Percentiles rank a stretch among this genome's conserved stretches.
Conservation (phyloP, 2,888 invertebrate genomes). For the Drosophila suboccidentalis region DNA sequence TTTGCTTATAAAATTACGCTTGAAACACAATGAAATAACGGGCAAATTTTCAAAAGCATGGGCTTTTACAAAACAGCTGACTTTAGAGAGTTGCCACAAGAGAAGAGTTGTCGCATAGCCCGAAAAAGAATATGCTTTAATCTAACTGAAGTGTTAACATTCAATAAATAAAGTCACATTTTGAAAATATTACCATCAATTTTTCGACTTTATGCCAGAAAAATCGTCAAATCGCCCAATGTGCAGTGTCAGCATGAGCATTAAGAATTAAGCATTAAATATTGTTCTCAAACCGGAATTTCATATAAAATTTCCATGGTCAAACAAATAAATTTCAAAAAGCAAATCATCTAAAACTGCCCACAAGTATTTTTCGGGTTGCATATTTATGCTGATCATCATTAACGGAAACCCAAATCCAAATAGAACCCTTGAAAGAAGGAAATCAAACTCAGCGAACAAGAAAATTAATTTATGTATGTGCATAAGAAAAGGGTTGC, state of each 20-base stretch:
- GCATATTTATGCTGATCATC: constrained; percentile 73
- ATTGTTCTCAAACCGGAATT: constrained; percentile 63
- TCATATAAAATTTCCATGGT: constrained; percentile 44
- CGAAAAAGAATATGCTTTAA: too few species aligned
- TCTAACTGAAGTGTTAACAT: too few species aligned
- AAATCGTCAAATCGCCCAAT: too few species aligned
- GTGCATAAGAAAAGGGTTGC: constrained; percentile 55
- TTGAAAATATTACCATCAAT: too few species aligned
- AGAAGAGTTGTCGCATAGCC: too few species aligned
- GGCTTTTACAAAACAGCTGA: too few species aligned
- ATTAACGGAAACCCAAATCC: constrained; percentile 59
- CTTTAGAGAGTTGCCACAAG: too few species aligned
- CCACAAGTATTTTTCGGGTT: constrained; percentile 42
- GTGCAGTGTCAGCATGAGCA: constrained; percentile 23
- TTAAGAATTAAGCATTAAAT: constrained; percentile 16
- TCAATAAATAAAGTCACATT: too few species aligned
- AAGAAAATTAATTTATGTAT: constrained; percentile 82
- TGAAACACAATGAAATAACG: too few species aligned
- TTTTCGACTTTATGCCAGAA: too few species aligned
- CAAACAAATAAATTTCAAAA: constrained; percentile 46
- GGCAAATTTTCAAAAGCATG: too few species aligned
- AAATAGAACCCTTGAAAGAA: constrained; percentile 39
- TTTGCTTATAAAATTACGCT: too few species aligned
- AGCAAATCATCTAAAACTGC: constrained; percentile 44
- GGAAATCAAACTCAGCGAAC: constrained; percentile 73